Percentiles rank a stretch among this genome's conserved stretches.
These are phyloP conservation scores for Urosaurus nigricauda DNA, from an alignment of 2,797 vertebrate species.

Conservation along the genomic window DNA sequence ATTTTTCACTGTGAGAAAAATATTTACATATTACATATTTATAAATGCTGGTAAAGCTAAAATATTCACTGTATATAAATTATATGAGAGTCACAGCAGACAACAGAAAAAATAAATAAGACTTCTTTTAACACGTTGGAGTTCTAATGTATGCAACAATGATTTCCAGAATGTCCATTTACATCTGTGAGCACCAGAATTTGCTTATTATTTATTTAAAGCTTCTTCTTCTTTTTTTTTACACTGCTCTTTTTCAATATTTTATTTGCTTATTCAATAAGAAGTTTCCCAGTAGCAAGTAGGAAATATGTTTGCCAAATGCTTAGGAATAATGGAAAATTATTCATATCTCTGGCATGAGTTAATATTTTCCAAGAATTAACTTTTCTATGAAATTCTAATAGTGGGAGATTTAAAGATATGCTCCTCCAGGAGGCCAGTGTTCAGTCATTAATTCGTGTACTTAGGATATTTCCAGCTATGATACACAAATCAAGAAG, in stretches of 20 bases:
- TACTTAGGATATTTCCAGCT: background rate
- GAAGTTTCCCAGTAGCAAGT: background rate
- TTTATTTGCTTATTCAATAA: background rate
- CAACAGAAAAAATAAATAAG: background rate
- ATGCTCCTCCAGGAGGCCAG: background rate
- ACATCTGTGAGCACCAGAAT: background rate
- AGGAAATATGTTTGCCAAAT: too few species aligned
- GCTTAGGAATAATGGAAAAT: background rate
- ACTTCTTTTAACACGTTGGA: background rate
- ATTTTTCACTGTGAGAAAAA: background rate
- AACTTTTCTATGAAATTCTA: rapidly evolving
- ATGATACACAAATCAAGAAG: background rate
- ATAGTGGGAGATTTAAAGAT: rapidly evolving
- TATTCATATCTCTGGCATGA: background rate
- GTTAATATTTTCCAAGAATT: background rate
- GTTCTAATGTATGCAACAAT: background rate
- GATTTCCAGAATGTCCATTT: background rate
- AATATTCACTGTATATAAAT: background rate
- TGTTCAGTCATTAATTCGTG: background rate
- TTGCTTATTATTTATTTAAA: background rate
- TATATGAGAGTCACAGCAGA: background rate
- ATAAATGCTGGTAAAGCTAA: background rate
- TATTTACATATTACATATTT: background rate
- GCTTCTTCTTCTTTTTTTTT: background rate
- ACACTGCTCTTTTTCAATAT: background rate